These are phyloP conservation scores for Pyrgilauda ruficollis DNA, from an alignment of 2,113 vertebrate genomes.

Conservation along the genomic window DNA sequence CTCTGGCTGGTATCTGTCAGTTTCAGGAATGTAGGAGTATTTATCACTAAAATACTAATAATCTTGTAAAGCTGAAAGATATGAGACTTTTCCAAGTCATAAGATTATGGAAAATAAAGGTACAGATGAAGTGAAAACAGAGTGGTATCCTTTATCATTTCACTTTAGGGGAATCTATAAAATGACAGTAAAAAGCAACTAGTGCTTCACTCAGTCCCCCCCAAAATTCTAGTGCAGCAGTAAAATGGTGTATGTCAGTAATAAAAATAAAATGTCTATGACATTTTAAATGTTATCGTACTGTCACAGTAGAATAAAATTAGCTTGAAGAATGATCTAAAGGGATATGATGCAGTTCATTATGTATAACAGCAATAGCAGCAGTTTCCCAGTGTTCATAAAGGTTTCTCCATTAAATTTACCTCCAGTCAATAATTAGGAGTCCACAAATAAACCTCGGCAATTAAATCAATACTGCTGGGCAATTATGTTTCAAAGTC, in stretches of 20 bases:
- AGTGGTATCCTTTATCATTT: slow-evolving; percentile 53
- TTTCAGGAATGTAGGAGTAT: neutral
- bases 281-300: slow-evolving; percentile 84
- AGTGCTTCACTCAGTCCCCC: slow-evolving; percentile 46
- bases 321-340: slow-evolving; percentile 92
- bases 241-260: slow-evolving; percentile 75
- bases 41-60: neutral
- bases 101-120: neutral
- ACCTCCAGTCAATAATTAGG: slow-evolving; percentile 99
- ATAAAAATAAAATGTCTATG: slow-evolving; percentile 80
- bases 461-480: slow-evolving; percentile 98
- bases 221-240: slow-evolving; percentile 68
- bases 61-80: slow-evolving; percentile 32
- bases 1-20: neutral
- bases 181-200: slow-evolving; percentile 75
- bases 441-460: slow-evolving; percentile 97
- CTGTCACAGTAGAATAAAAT: slow-evolving; percentile 87
- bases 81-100: neutral
- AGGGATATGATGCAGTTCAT: slow-evolving; percentile 85
- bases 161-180: slow-evolving; percentile 66
- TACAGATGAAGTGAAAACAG: slow-evolving; percentile 25
- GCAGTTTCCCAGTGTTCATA: slow-evolving; percentile 93
- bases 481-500: slow-evolving; percentile 81
- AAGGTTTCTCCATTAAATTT: slow-evolving; percentile 95
- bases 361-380: slow-evolving; percentile 88